Percentiles rank a stretch among this genome's conserved stretches.
These are phyloP conservation scores for Podarcis muralis DNA, from an alignment of 2,113 vertebrate species.

Conservation along the genomic window DNA sequence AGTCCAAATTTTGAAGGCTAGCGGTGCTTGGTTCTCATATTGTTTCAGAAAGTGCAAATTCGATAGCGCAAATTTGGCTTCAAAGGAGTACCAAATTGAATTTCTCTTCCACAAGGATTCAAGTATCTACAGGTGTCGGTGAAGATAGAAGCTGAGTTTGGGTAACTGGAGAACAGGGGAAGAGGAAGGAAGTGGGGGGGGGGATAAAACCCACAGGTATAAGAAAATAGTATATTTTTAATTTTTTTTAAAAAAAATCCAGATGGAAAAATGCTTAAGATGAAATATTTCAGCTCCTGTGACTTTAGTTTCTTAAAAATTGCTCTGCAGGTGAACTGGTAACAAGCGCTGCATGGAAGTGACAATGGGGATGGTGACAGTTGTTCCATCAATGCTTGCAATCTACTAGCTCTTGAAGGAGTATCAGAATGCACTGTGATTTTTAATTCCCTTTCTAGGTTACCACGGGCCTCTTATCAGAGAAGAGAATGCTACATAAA, in stretches of 20 bases:
- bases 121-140: no score
- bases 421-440: not conserved
- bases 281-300: no score
- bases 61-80: no score
- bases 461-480: not conserved
- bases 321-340: not conserved
- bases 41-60: no score
- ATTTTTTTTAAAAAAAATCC: not conserved
- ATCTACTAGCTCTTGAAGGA: not conserved
- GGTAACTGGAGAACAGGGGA: not conserved
- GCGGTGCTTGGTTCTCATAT: no score
- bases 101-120: no score
- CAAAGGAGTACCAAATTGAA: no score
- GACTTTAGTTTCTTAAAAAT: not conserved
- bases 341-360: not conserved
- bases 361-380: not conserved
- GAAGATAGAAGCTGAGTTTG: no score
- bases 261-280: not conserved
- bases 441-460: not conserved
- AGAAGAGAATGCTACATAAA: not conserved
- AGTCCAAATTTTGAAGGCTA: no score
- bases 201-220: not conserved
- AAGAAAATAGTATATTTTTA: not conserved
- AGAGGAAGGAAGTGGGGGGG: not conserved
- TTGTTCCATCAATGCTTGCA: not conserved